These are phyloP conservation scores for Lepisosteus oculatus DNA, from an alignment of 2,113 vertebrate species.

Conservation along the genomic window DNA sequence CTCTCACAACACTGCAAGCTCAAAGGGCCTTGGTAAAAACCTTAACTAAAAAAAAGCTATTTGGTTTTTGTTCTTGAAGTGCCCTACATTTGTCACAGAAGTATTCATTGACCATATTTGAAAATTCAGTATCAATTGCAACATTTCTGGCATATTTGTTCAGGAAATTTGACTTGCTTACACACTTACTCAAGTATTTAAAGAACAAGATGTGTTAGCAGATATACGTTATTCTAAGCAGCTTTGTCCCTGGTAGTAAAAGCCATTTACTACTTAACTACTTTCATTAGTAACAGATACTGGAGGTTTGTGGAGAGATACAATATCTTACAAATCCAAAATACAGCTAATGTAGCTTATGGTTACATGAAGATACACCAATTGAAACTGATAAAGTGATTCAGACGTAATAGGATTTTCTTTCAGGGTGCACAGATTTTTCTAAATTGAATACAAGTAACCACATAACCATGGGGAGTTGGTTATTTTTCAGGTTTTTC, in stretches of 20 bases:
- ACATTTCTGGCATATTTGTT: background rate
- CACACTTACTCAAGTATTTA: background rate
- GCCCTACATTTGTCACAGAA: background rate
- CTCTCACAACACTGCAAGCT: background rate
- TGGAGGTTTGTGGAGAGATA: no score
- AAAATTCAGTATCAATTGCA: background rate
- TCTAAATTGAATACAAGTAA: no score
- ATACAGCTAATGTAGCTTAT: no score
- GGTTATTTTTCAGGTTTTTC: no score
- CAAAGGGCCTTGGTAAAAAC: background rate
- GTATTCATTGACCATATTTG: background rate
- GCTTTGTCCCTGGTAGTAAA: background rate
- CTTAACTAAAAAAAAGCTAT: background rate
- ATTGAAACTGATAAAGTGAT: no score
- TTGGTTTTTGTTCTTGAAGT: background rate
- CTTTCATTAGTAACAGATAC: background rate
- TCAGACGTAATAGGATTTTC: no score
- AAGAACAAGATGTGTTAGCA: background rate
- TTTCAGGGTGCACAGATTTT: no score
- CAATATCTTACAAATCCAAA: no score
- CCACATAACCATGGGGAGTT: no score
- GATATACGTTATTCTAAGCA: background rate
- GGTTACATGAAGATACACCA: no score
- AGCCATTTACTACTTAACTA: background rate
- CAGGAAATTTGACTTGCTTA: background rate